These are phyloP conservation scores for Vombatus ursinus DNA, from an alignment of 2,113 vertebrate species.

Conservation along the genomic window DNA sequence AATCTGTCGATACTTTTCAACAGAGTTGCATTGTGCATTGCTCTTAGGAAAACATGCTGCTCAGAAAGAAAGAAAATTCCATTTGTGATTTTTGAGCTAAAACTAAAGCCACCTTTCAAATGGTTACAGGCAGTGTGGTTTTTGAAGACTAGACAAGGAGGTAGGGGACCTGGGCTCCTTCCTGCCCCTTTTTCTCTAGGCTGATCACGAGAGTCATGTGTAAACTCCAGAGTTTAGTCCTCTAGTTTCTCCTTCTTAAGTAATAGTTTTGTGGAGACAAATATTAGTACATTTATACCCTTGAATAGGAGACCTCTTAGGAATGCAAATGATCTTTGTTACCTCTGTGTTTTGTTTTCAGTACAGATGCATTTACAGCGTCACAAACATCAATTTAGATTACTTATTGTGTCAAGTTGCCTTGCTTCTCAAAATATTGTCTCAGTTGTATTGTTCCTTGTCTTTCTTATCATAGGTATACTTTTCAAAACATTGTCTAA, in stretches of 20 bases:
- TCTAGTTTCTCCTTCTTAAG: neutral
- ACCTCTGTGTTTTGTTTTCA: conserved; percentile 24
- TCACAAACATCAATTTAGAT: neutral
- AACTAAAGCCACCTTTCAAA: neutral
- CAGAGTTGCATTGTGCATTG: neutral
- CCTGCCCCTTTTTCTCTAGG: too few species aligned
- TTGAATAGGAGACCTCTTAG: neutral
- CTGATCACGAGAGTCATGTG: neutral
- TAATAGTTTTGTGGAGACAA: neutral
- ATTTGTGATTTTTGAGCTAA: neutral
- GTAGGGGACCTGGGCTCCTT: neutral
- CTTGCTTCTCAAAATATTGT: neutral
- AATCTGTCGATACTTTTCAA: neutral
- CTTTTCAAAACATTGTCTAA: conserved; percentile 7
- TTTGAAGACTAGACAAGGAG: neutral
- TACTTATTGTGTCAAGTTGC: neutral
- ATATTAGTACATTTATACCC: neutral
- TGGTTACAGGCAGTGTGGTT: neutral
- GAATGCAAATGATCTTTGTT: neutral
- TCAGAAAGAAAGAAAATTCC: neutral
- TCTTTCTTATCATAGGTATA: neutral
- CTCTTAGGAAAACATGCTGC: neutral
- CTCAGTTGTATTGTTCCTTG: neutral
- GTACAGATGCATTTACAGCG: neutral
- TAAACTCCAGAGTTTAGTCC: neutral